Evolutionary conservation across 2,113 vertebrate genomes (phyloP).

Genomic region (Anolis carolinensis): DNA sequence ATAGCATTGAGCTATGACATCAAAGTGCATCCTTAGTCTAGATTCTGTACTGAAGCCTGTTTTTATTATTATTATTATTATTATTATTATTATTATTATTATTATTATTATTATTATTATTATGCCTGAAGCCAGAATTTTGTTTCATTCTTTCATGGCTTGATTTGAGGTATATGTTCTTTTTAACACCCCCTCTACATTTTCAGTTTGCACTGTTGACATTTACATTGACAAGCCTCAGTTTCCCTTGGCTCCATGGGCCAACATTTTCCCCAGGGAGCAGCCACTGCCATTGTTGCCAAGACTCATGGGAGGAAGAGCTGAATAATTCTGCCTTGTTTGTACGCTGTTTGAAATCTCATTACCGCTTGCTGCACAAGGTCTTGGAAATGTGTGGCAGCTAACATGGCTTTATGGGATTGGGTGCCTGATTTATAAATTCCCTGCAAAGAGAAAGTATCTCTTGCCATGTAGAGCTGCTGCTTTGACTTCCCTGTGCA

Average conservation of each 20-base stretch:
- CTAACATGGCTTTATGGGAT: background rate
- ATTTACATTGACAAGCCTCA: background rate
- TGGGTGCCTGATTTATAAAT: background rate
- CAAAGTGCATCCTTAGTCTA: too few relatives aligned
- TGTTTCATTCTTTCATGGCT: background rate
- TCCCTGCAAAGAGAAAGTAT: background rate
- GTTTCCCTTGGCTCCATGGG: background rate
- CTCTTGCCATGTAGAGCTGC: background rate
- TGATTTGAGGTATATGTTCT: background rate
- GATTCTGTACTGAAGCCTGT: too few relatives aligned
- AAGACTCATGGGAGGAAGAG: background rate
- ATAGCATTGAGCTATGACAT: too few relatives aligned
- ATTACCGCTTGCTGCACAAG: conserved; percentile 3
- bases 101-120: background rate
- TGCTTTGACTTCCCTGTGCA: background rate
- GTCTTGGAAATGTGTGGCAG: background rate
- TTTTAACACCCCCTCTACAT: background rate
- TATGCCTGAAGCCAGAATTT: background rate
- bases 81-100: too few relatives aligned
- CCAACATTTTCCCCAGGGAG: too few relatives aligned
- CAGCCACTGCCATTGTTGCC: background rate
- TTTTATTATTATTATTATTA: too few relatives aligned
- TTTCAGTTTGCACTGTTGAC: background rate
- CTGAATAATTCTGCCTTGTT: background rate
- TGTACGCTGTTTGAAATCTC: background rate